These are phyloP conservation scores for Drosophila bunnanda DNA, from an alignment of 2,888 invertebrate species.

Conservation along the genomic window DNA sequence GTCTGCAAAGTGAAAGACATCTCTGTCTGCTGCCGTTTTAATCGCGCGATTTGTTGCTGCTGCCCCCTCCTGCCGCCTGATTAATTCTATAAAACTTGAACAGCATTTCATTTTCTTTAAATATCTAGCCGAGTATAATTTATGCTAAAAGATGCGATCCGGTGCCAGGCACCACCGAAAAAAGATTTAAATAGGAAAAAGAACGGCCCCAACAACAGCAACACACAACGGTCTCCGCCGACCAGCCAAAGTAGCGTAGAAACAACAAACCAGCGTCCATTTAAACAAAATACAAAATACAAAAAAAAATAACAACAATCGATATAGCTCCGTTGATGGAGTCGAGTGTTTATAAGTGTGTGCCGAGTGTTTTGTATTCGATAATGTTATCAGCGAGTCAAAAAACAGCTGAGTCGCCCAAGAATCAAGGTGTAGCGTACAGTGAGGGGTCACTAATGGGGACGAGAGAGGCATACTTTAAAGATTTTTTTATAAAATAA, in stretches of 20 bases:
- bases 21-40: slow-evolving; percentile 51
- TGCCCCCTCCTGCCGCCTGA: slow-evolving; percentile 42
- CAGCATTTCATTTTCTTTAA: slow-evolving; percentile 71
- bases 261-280: slow-evolving; percentile 62
- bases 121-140: slow-evolving; percentile 69
- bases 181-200: slow-evolving; percentile 44
- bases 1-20: slow-evolving; percentile 36
- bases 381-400: slow-evolving; percentile 49
- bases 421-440: slow-evolving; percentile 9
- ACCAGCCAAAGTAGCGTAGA: slow-evolving; percentile 66
- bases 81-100: slow-evolving; percentile 72
- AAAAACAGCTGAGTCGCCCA: slow-evolving; percentile 38
- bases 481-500: neutral
- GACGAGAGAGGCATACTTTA: neutral
- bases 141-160: slow-evolving; percentile 74
- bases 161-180: slow-evolving; percentile 70
- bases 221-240: slow-evolving; percentile 58
- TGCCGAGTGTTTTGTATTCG: slow-evolving; percentile 46
- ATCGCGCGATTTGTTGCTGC: slow-evolving; percentile 54
- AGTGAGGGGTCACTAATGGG: neutral
- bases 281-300: slow-evolving; percentile 44
- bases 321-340: slow-evolving; percentile 28
- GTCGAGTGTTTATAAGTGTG: slow-evolving; percentile 34
- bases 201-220: slow-evolving; percentile 71
- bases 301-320: slow-evolving; percentile 14